Percentiles rank a stretch among this genome's conserved stretches.
Conservation (phyloP, 2,888 invertebrate genomes). For the Orchestes rusci region DNA sequence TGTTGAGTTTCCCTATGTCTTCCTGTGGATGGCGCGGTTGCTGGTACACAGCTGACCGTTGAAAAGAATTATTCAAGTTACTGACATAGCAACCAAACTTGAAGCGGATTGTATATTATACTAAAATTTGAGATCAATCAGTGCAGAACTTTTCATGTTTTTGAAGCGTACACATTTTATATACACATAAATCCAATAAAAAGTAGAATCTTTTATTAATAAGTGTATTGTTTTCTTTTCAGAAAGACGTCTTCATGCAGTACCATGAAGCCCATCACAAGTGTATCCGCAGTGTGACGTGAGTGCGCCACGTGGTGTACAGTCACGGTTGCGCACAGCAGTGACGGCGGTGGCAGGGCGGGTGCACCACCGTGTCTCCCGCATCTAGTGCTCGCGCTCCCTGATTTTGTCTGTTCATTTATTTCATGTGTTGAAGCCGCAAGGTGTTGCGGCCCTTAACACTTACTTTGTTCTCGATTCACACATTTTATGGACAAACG, state of each 20-base stretch:
- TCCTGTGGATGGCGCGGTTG: too few species aligned
- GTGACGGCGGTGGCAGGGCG: neutral
- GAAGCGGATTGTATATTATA: too few species aligned
- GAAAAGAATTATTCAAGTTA: too few species aligned
- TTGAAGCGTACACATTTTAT: too few species aligned
- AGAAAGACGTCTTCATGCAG: slow-evolving; percentile 39
- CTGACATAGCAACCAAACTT: too few species aligned
- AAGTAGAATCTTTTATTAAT: neutral
- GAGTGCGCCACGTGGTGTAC: slow-evolving; percentile 24
- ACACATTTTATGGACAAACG: slow-evolving; percentile 71
- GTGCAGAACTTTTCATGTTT: too few species aligned
- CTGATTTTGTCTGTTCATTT: neutral
- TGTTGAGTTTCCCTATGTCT: too few species aligned
- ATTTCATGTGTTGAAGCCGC: slow-evolving; percentile 8
- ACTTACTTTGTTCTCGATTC: slow-evolving; percentile 16
- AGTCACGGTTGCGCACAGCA: neutral
- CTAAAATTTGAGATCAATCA: too few species aligned
- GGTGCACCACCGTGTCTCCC: neutral
- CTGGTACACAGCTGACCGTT: too few species aligned
- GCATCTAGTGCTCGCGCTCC: neutral
- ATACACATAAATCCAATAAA: too few species aligned
- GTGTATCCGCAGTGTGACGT: slow-evolving; percentile 44
- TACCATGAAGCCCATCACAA: slow-evolving; percentile 41
- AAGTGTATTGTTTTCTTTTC: slow-evolving; percentile 31
- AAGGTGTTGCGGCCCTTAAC: slow-evolving; percentile 17